A percentile compares a stretch with the other conserved stretches of the same genome.
These are phyloP conservation scores for Gallinago undulata DNA, from an alignment of 2,113 vertebrate species.

Conservation along the genomic window DNA sequence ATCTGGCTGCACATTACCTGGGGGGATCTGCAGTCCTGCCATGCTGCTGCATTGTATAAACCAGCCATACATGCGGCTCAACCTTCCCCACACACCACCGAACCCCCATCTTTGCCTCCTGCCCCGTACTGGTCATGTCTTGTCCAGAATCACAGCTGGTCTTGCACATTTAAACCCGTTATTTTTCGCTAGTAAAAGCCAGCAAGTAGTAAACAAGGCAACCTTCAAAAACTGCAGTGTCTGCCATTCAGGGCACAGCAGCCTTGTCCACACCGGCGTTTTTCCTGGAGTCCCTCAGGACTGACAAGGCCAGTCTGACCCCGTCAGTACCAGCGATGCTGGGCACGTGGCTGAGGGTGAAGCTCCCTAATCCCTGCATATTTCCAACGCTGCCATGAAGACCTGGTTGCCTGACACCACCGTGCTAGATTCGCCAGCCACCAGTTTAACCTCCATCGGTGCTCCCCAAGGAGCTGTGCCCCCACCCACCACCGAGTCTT, in stretches of 20 bases:
- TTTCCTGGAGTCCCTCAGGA: neutral
- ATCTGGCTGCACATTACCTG: fast-evolving
- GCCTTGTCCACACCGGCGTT: neutral
- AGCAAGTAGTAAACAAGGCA: neutral
- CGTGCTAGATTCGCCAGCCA: neutral
- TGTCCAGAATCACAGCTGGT: neutral
- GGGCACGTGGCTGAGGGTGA: neutral
- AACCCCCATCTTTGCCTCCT: neutral
- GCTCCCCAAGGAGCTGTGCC: neutral
- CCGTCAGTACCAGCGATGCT: neutral
- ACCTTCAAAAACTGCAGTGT: neutral
- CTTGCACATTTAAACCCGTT: neutral
- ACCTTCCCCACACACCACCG: fast-evolving
- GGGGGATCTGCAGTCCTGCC: neutral
- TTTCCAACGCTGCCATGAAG: neutral
- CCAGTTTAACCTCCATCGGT: neutral
- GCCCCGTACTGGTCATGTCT: too few relatives aligned
- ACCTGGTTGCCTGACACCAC: neutral
- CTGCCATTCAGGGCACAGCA: neutral
- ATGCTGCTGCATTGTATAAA: neutral
- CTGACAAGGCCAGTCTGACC: neutral
- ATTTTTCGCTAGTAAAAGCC: neutral
- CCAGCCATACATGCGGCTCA: neutral
- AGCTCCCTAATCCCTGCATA: neutral
- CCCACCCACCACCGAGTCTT: neutral